Evolutionary conservation across 2,888 invertebrate species (phyloP).

Genomic region (Cheilosia scutellata): DNA sequence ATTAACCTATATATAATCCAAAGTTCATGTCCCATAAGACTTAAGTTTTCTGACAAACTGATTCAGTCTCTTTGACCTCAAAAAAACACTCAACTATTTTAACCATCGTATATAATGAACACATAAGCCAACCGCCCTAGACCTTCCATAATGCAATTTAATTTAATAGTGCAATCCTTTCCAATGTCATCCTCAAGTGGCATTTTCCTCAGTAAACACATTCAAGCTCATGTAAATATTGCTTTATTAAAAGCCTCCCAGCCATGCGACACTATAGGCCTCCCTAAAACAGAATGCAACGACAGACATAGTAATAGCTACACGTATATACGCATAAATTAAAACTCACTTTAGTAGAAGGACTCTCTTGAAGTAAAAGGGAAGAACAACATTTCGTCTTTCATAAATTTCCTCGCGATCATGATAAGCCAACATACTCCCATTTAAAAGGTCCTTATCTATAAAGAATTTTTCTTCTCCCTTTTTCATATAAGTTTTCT

Average conservation of each 20-base stretch:
- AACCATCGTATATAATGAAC: too few species aligned
- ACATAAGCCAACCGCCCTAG: background rate
- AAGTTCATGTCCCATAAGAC: too few species aligned
- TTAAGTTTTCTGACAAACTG: too few species aligned
- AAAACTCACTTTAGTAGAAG: conserved; percentile 45
- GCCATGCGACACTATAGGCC: background rate
- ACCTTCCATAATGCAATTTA: background rate
- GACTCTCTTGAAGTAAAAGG: conserved; percentile 12
- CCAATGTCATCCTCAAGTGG: conserved; percentile 7
- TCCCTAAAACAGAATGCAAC: background rate
- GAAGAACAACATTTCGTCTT: conserved; percentile 12
- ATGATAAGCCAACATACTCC: conserved; percentile 40
- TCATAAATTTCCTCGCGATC: conserved; percentile 54
- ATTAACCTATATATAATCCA: too few species aligned
- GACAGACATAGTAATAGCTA: conserved; percentile 6
- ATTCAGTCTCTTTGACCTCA: too few species aligned
- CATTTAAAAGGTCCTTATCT: conserved; percentile 26
- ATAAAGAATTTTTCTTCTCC: background rate
- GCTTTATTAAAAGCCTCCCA: conserved; percentile 31
- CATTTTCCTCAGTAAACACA: conserved; percentile 13
- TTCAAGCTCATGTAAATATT: conserved; percentile 10
- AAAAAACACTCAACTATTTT: too few species aligned
- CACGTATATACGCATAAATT: conserved; percentile 40
- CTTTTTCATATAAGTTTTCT: background rate
- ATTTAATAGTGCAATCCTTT: background rate